Conservation (phyloP, 2,113 vertebrate species). For the Deroptyus accipitrinus region DNA sequence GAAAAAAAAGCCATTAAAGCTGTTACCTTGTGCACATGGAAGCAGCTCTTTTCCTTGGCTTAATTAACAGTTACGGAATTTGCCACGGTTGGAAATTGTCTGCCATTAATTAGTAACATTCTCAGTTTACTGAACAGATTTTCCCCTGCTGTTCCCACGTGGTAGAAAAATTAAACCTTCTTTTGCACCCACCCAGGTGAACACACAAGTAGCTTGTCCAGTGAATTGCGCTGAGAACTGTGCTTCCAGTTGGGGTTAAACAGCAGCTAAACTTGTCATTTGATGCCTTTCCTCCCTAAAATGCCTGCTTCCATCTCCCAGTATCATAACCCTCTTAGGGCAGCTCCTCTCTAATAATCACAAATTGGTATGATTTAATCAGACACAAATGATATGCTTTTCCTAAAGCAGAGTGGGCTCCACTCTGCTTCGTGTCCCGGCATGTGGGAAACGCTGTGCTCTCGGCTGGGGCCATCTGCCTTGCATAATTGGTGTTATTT, state of each 20-base stretch:
- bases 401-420: background rate
- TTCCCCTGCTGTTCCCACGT: background rate
- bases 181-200: background rate
- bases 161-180: background rate
- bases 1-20: background rate
- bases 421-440: background rate
- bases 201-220: fast-evolving
- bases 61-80: background rate
- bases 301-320: background rate
- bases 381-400: background rate
- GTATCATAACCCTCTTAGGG: background rate
- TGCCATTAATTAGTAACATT: background rate
- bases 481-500: constrained; percentile 10
- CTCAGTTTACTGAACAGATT: background rate
- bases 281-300: background rate
- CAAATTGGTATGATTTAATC: fast-evolving
- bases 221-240: background rate
- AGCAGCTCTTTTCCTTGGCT: background rate
- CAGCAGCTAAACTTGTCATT: fast-evolving
- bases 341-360: background rate
- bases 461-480: background rate
- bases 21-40: background rate
- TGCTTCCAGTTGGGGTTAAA: fast-evolving
- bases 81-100: background rate
- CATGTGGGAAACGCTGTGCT: background rate